phyloP scores from a whole-genome alignment of 2,113 vertebrate genomes.

The Saccopteryx bilineata region DNA sequence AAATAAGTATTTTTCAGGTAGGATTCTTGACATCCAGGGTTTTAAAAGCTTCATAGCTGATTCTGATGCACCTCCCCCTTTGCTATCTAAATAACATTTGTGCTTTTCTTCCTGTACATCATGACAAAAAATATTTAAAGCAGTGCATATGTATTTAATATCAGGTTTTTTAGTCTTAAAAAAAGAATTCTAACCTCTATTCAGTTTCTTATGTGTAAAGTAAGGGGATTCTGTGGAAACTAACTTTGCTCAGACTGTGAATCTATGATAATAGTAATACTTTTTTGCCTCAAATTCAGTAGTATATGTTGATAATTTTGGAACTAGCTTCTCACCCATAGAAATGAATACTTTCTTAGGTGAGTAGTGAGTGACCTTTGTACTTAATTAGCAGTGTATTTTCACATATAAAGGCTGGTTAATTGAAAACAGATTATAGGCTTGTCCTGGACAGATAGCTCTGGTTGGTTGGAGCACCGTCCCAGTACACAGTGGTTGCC shows the following conservation, averaged over 20 bases:
- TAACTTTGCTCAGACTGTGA: constrained; percentile 15
- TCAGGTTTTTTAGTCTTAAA: constrained; percentile 31
- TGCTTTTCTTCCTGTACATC: background rate
- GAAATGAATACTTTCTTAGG: constrained; percentile 5
- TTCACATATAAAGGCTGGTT: background rate
- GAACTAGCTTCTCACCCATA: constrained; percentile 5
- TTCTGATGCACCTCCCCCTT: background rate
- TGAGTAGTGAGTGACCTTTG: background rate
- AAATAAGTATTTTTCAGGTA: background rate
- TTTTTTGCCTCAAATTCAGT: constrained; percentile 38
- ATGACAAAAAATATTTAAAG: constrained; percentile 41
- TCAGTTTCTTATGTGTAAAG: background rate
- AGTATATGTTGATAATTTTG: constrained; percentile 19
- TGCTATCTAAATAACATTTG: constrained; percentile 18
- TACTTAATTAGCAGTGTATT: constrained; percentile 35
- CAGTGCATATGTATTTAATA: background rate
- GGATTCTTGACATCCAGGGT: background rate
- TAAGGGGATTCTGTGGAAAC: background rate
- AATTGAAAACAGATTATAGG: background rate
- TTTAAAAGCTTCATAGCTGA: constrained; percentile 41
- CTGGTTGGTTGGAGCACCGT: no score
- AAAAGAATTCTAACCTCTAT: background rate
- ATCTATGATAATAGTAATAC: constrained; percentile 30
- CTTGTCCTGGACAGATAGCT: no score
- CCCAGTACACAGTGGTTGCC: no score